Evolutionary conservation across 2,113 vertebrate species (phyloP), one percentile per base, ranked within the genome.

Genomic region (Rhinoderma darwinii): DNA sequence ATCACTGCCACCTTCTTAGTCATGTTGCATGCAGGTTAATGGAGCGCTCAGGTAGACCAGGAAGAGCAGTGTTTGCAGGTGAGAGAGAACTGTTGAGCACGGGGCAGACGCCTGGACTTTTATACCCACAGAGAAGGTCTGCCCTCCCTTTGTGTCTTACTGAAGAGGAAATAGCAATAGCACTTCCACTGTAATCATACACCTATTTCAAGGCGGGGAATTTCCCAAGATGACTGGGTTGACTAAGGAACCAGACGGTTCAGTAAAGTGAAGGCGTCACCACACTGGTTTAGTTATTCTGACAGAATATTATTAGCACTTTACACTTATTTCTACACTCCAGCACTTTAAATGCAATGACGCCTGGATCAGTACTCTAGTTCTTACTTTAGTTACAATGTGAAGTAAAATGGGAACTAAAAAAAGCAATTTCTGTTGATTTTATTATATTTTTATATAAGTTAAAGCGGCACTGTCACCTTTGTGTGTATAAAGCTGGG

Each of bases 1-100:
- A 97, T 90, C 1, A 97, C 92, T 6, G 96, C 96, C 86, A 96
- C 96, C 63, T 90, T 84, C 91, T 95, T 96, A 0, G 86, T 90
- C 96, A 96, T 96, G 89, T 41, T 44, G 54, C 27, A 43, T 27
- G 6, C 47, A 32, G n/a, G 43, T 5, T 4, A 47, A 9, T 0
- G n/a, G 14, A 50, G 44, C 50, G 15, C 27, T 17, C n/a, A 30
- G 74, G n/a, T 15, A 70, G 66, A 76, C 2, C 1, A 75, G n/a
- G 5, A 7, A 15, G 12, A 20, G 8, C 10, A 74, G 41, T 27
- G 44, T 20, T 4, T 22, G 74, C 17, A 10, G 27, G 18, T 51
- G 25, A 44, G 27, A 32, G n/a, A 37, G 44, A 22, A 54, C 47
- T 78, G 47, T 8, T 10, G 41, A 50, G 41, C 0, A 25, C 14